phyloP scores from a whole-genome alignment of 2,888 invertebrate genomes.

The Drosophila austrosaltans region DNA sequence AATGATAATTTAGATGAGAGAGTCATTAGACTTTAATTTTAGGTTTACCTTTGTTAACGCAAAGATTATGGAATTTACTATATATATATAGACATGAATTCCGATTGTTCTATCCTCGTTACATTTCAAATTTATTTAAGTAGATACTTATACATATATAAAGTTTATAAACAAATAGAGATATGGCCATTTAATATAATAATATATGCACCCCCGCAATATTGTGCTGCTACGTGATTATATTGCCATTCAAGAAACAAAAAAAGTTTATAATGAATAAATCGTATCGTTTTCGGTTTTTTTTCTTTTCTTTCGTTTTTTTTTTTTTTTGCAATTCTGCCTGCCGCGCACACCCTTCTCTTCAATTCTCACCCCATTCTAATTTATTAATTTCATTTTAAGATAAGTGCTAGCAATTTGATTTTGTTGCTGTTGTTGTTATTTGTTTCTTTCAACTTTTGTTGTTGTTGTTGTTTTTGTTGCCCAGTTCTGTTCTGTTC shows the following conservation, averaged over 20 bases:
- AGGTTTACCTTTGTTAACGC: no score
- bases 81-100: no score
- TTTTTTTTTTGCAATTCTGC: constrained; percentile 22
- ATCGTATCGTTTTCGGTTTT: constrained; percentile 23
- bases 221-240: constrained; percentile 67
- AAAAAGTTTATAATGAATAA: constrained; percentile 36
- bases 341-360: constrained; percentile 30
- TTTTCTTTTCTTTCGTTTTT: no score
- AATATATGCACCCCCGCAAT: constrained; percentile 38
- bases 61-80: no score
- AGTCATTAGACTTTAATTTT: no score
- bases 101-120: no score
- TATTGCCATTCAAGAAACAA: constrained; percentile 62
- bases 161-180: neutral
- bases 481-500: constrained; percentile 1
- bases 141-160: neutral
- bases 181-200: constrained; percentile 14
- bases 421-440: constrained; percentile 26
- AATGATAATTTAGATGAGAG: no score
- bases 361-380: constrained; percentile 50
- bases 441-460: constrained; percentile 32
- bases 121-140: neutral
- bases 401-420: constrained; percentile 56
- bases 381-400: constrained; percentile 77
- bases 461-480: constrained; percentile 33